Evolutionary conservation across 2,888 invertebrate genomes (phyloP).

Genomic region (Mesoligia furuncula): DNA sequence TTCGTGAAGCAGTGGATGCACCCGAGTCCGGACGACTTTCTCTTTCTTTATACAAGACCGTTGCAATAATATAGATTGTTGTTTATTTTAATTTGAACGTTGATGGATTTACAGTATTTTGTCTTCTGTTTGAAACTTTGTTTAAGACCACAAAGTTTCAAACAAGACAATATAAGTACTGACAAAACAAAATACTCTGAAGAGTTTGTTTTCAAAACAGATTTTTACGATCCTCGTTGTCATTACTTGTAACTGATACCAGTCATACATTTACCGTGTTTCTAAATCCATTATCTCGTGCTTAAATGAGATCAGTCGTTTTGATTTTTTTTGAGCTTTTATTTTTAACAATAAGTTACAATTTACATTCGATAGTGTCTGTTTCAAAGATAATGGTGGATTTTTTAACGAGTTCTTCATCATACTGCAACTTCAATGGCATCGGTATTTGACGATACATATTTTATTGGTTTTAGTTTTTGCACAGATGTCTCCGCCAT

Average conservation of each 20-base stretch:
- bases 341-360: neutral
- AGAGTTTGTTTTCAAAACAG: neutral
- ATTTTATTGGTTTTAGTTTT: neutral
- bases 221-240: neutral
- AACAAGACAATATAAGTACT: too few relatives aligned
- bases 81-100: constrained; percentile 47
- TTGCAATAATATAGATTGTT: constrained; percentile 45
- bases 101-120: constrained; percentile 44
- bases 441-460: neutral
- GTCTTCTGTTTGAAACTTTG: constrained; percentile 13
- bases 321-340: neutral
- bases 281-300: neutral
- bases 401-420: neutral
- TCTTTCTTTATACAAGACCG: constrained; percentile 63
- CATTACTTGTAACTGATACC: neutral
- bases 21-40: constrained; percentile 65
- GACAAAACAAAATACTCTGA: too few relatives aligned
- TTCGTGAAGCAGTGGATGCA: constrained; percentile 57
- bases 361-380: neutral
- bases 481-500: neutral
- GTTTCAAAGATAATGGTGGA: neutral
- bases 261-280: neutral
- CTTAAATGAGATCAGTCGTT: neutral
- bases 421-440: neutral
- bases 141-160: too few relatives aligned